Evolutionary conservation across 2,113 vertebrate species (phyloP).

Genomic region (Lophura nycthemera): DNA sequence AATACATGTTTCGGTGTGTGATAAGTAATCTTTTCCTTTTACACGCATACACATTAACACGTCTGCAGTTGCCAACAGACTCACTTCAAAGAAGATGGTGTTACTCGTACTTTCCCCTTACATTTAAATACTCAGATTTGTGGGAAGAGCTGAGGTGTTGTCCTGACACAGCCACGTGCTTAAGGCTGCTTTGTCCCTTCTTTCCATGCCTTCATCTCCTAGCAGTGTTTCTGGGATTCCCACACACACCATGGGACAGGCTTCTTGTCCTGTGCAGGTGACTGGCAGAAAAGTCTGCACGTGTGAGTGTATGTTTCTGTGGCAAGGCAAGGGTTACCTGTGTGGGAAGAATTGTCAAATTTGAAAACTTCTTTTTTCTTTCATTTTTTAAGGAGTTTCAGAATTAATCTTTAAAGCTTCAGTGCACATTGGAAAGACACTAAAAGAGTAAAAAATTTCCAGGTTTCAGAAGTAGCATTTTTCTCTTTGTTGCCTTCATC

Average conservation of each 20-base stretch:
- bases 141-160: not conserved
- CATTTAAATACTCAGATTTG: not conserved
- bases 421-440: not conserved
- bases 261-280: not conserved
- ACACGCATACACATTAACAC: not conserved
- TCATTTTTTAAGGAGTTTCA: not conserved
- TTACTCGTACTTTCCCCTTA: not conserved
- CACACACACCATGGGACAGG: not conserved
- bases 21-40: not conserved
- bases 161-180: not conserved
- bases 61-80: not conserved
- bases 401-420: constrained; percentile 19
- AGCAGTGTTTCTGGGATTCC: not conserved
- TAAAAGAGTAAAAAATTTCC: not conserved
- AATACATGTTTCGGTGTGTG: not conserved
- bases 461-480: not conserved
- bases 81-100: not conserved
- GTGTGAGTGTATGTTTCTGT: not conserved
- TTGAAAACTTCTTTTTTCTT: not conserved
- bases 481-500: not conserved
- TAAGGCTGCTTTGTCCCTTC: not conserved
- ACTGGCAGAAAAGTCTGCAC: not conserved
- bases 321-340: not conserved
- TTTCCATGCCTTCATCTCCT: not conserved
- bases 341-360: fast-evolving